Evolutionary conservation across 2,113 vertebrate genomes (phyloP).

Genomic region (Tyto alba): DNA sequence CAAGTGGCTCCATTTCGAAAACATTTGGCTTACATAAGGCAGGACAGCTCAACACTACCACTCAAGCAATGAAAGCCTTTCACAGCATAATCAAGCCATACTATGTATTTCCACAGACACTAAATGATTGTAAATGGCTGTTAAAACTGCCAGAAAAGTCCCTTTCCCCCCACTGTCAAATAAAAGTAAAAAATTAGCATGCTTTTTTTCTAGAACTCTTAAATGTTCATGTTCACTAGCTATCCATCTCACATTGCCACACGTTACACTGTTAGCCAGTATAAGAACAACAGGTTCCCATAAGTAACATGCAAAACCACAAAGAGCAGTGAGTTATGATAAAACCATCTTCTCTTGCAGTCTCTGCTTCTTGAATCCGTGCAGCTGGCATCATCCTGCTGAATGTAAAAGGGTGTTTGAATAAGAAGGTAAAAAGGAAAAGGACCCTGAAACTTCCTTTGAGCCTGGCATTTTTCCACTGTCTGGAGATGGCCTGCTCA

Average conservation of each 20-base stretch:
- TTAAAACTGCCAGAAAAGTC: neutral
- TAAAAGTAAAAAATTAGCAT: neutral
- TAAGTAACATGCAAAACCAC: neutral
- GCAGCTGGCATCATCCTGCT: neutral
- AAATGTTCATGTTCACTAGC: neutral
- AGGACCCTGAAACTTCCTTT: neutral
- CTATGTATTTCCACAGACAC: neutral
- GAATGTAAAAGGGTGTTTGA: neutral
- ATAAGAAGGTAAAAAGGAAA: neutral
- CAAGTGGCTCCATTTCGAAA: neutral
- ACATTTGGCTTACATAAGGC: neutral
- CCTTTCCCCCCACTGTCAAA: neutral
- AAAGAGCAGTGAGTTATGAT: neutral
- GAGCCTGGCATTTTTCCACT: neutral
- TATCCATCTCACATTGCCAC: neutral
- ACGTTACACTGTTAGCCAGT: neutral
- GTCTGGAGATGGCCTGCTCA: neutral
- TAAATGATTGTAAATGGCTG: neutral
- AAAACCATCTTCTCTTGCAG: neutral
- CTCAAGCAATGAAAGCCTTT: neutral
- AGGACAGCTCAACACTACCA: neutral
- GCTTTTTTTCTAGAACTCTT: neutral
- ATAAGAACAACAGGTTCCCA: neutral
- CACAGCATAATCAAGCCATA: neutral
- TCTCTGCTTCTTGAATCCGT: neutral